phyloP scores from a whole-genome alignment of 2,113 vertebrate species.

The Takifugu flavidus region DNA sequence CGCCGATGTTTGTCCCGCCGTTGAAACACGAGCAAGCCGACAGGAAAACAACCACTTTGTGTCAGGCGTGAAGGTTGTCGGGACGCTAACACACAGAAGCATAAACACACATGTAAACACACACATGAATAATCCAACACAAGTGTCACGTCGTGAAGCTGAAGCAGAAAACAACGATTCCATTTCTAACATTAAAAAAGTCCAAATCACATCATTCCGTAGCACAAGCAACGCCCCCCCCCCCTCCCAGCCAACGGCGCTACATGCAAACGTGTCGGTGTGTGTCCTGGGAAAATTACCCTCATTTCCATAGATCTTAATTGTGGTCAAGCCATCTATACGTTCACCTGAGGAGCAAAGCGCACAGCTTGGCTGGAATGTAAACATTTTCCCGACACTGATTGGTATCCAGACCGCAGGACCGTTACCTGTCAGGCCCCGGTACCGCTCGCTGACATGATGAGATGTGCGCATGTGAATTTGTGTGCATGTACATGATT shows the following conservation, averaged over 20 bases:
- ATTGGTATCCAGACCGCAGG: conserved; percentile 73
- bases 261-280: conserved; percentile 9
- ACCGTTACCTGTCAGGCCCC: conserved; percentile 70
- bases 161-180: too few relatives aligned
- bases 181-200: too few relatives aligned
- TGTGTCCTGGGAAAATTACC: conserved; percentile 34
- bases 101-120: conserved; percentile 41
- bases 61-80: conserved; percentile 60
- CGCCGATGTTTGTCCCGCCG: conserved; percentile 35
- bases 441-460: conserved; percentile 54
- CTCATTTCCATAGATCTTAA: conserved; percentile 51
- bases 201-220: too few relatives aligned
- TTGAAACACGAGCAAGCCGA: conserved; percentile 33
- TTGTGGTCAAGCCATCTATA: conserved; percentile 49
- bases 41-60: conserved; percentile 56
- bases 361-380: conserved; percentile 56
- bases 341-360: conserved; percentile 61
- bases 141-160: neutral
- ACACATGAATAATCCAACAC: conserved; percentile 18
- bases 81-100: conserved; percentile 51
- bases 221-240: too few relatives aligned
- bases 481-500: conserved; percentile 64
- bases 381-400: conserved; percentile 73
- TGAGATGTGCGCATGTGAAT: conserved; percentile 47
- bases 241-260: too few relatives aligned